Conservation (phyloP, 2,113 vertebrate genomes). For the Jaculus jaculus region DNA sequence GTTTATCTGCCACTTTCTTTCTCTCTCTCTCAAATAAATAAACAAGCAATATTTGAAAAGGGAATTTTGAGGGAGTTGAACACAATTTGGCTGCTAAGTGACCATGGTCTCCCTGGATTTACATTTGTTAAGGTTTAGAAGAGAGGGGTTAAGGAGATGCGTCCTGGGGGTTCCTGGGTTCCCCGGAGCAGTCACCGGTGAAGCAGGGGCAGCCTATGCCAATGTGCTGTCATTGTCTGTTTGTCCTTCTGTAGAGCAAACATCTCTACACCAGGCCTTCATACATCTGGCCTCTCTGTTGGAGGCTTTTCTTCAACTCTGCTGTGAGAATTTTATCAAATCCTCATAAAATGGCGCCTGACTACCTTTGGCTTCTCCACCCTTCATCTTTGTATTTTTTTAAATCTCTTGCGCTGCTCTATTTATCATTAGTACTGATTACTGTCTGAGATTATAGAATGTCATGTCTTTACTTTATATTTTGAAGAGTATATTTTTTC, state of each 20-base stretch:
- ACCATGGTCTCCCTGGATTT: constrained; percentile 2
- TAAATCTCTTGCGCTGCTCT: not conserved
- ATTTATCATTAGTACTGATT: not conserved
- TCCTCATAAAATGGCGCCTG: not conserved
- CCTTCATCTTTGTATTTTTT: not conserved
- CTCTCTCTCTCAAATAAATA: too few species aligned
- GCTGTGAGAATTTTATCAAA: not conserved
- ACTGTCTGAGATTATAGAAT: not conserved
- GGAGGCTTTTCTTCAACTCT: not conserved
- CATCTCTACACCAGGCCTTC: not conserved
- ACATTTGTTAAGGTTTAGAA: not conserved
- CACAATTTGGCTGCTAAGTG: not conserved
- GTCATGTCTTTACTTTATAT: not conserved
- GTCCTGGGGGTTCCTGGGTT: not conserved
- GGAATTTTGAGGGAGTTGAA: not conserved
- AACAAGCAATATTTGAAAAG: too few species aligned
- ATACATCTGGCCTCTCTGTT: not conserved
- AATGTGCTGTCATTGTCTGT: not conserved
- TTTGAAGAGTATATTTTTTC: not conserved
- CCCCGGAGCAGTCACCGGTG: not conserved
- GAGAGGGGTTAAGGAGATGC: not conserved
- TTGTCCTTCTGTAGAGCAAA: not conserved
- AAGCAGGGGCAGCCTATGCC: not conserved
- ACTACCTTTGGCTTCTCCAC: not conserved
- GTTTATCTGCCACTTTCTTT: too few species aligned